phyloP scores from a whole-genome alignment of 2,888 invertebrate species.

The Chelonus formosanus region DNA sequence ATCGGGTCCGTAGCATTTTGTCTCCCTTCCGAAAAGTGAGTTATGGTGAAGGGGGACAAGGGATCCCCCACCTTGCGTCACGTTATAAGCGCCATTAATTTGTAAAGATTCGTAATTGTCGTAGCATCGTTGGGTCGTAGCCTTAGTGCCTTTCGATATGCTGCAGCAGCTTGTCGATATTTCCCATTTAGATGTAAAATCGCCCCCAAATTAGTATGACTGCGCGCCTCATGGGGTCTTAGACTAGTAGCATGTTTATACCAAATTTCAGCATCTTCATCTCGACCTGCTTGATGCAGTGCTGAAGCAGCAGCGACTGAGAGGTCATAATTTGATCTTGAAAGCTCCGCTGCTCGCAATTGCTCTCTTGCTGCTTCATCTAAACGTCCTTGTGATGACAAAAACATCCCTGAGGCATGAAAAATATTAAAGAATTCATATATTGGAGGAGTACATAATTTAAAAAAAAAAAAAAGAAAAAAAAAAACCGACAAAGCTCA shows the following conservation, averaged over 20 bases:
- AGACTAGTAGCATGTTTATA: constrained; percentile 76
- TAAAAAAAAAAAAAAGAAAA: no score
- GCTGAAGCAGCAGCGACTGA: constrained; percentile 90
- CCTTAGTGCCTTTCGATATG: constrained; percentile 85
- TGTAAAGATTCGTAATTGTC: constrained; percentile 88
- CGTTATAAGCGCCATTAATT: constrained; percentile 71
- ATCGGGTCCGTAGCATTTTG: constrained; percentile 38
- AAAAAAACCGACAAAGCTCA: no score
- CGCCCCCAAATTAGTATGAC: constrained; percentile 94
- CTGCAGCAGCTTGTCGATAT: constrained; percentile 84
- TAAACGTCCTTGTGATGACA: constrained; percentile 80
- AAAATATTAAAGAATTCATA: constrained; percentile 5
- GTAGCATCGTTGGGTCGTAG: constrained; percentile 89
- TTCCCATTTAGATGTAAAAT: constrained; percentile 94
- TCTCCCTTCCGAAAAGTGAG: constrained; percentile 37
- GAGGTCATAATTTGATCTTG: constrained; percentile 82
- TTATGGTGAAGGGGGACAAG: constrained; percentile 35
- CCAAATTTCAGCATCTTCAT: constrained; percentile 85
- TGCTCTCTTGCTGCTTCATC: constrained; percentile 85
- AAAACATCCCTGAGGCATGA: constrained; percentile 79
- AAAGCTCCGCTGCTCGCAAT: constrained; percentile 79
- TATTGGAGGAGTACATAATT: background rate
- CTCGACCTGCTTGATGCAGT: constrained; percentile 81
- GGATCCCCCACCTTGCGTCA: constrained; percentile 58
- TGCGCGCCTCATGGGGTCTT: constrained; percentile 80